phyloP scores from a whole-genome alignment of 2,888 invertebrate species.

The Tridacna gigas region DNA sequence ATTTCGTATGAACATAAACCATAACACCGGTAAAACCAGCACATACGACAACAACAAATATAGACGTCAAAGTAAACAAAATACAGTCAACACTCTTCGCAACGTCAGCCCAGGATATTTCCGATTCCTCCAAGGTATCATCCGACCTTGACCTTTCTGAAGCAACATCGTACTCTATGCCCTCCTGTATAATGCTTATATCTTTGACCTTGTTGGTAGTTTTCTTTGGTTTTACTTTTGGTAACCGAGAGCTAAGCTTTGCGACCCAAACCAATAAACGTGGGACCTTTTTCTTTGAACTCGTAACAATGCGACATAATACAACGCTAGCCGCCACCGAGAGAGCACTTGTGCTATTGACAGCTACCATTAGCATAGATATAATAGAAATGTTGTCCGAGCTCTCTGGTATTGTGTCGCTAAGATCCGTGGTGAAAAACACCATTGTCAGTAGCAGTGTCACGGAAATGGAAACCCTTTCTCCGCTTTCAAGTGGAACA shows the following conservation, averaged over 20 bases:
- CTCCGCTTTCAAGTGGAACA: conserved; percentile 14
- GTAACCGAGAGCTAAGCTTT: background rate
- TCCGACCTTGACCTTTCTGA: background rate
- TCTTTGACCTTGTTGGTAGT: background rate
- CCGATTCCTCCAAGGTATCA: background rate
- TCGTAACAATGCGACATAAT: conserved; percentile 5
- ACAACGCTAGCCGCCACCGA: conserved; percentile 17
- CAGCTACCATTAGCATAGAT: conserved; percentile 14
- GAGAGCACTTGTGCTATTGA: conserved; percentile 7
- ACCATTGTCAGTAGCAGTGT: conserved; percentile 14
- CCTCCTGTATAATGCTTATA: background rate
- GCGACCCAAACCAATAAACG: background rate
- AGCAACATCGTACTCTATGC: background rate
- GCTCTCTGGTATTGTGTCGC: conserved; percentile 15
- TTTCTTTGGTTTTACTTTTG: background rate
- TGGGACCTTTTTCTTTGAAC: conserved; percentile 8
- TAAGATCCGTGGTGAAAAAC: conserved; percentile 9
- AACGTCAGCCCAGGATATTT: conserved; percentile 4
- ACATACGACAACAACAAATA: conserved; percentile 1
- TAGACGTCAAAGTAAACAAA: conserved; percentile 4
- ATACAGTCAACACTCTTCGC: conserved; percentile 14
- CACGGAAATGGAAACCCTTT: conserved; percentile 19
- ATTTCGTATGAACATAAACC: conserved; percentile 6
- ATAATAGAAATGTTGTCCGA: conserved; percentile 16
- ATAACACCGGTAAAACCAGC: conserved; percentile 1